phyloP scores from a whole-genome alignment of 2,888 invertebrate genomes.

The Syritta pipiens region DNA sequence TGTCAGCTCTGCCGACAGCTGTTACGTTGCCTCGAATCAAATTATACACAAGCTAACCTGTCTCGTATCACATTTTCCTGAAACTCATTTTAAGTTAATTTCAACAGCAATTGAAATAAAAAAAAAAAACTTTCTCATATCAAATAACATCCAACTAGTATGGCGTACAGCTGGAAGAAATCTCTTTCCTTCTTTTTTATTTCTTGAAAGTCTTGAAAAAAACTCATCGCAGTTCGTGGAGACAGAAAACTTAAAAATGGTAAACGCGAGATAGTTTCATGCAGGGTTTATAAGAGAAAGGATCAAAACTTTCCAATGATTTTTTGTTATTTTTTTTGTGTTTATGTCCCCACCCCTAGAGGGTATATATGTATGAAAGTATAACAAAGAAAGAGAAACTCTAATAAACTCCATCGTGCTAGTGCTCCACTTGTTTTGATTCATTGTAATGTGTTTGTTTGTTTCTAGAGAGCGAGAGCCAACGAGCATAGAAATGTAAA shows the following conservation, averaged over 20 bases:
- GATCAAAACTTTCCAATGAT: conserved; percentile 37
- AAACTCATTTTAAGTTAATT: conserved; percentile 28
- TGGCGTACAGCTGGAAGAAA: conserved; percentile 11
- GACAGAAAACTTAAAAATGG: conserved; percentile 15
- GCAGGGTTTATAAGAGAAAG: conserved; percentile 16
- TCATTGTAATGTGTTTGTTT: conserved; percentile 42
- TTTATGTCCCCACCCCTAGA: too few species aligned
- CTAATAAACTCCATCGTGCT: conserved; percentile 39
- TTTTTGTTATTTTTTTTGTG: too few species aligned
- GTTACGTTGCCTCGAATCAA: too few species aligned
- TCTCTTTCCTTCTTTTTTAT: conserved; percentile 4
- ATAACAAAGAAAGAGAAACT: conserved; percentile 23
- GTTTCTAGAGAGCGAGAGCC: conserved; percentile 16
- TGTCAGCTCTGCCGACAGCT: too few species aligned
- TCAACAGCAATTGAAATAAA: conserved; percentile 17
- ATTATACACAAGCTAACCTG: conserved; percentile 15
- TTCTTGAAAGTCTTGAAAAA: conserved; percentile 40
- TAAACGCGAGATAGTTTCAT: conserved; percentile 10
- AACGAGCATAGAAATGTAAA: neutral
- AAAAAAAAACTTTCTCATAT: neutral
- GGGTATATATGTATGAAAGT: conserved; percentile 10
- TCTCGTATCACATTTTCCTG: conserved; percentile 14
- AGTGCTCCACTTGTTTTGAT: conserved; percentile 44
- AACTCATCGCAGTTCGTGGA: conserved; percentile 25
- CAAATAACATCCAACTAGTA: conserved; percentile 16